A percentile compares a stretch with the other conserved stretches of the same genome.
Evolutionary conservation across 35 echinoderm and acorn worm species (phyloP).

Genomic region (Lytechinus pictus): DNA sequence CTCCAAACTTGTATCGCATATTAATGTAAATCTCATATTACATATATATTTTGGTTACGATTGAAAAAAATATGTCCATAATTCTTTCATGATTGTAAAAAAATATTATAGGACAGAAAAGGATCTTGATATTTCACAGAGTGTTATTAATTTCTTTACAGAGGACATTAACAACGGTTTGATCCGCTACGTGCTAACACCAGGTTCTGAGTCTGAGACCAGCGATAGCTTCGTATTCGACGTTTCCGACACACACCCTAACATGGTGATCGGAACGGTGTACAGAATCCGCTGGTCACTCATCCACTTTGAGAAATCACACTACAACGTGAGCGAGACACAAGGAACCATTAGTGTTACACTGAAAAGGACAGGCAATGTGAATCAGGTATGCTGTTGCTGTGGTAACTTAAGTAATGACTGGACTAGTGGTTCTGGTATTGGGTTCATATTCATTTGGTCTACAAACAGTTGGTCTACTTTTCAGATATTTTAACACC

Average conservation of each 20-base stretch:
- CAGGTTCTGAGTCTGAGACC: conserved; percentile 56
- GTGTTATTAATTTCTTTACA: conserved; percentile 48
- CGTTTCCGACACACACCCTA: conserved; percentile 90
- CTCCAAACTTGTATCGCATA: too few relatives aligned
- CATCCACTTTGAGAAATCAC: conserved; percentile 82
- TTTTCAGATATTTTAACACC: too few relatives aligned
- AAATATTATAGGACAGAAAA: too few relatives aligned
- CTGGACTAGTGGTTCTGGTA: too few relatives aligned
- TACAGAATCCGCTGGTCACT: conserved; percentile 92
- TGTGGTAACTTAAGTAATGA: too few relatives aligned
- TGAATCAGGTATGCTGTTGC: conserved; percentile 80
- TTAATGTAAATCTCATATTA: too few relatives aligned
- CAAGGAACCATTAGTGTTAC: conserved; percentile 76
- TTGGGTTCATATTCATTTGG: too few relatives aligned
- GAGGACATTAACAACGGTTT: conserved; percentile 96
- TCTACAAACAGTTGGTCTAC: too few relatives aligned
- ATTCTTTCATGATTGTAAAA: too few relatives aligned
- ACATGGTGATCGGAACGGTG: conserved; percentile 83
- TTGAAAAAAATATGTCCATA: too few relatives aligned
- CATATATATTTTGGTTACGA: too few relatives aligned
- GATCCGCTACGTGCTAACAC: conserved; percentile 74
- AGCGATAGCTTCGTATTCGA: conserved; percentile 95
- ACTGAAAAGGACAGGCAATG: conserved; percentile 89
- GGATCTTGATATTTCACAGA: background rate
- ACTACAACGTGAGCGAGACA: conserved; percentile 91